Evolutionary conservation across 2,113 vertebrate species (phyloP).

Genomic region (Empidonax alnorum): DNA sequence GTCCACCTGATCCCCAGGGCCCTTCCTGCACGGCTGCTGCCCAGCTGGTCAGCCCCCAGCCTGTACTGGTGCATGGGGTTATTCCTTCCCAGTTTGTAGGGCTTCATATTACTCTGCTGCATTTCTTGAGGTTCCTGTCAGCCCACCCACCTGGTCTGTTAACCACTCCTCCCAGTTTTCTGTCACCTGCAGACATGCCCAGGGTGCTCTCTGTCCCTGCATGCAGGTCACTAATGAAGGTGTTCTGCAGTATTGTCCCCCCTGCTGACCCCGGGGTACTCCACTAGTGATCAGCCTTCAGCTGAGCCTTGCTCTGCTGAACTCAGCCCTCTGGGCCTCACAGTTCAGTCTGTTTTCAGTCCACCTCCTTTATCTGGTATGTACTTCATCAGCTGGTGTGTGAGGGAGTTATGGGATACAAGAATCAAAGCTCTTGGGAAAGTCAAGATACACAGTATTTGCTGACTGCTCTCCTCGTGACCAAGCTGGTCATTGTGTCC

Average conservation of each 20-base stretch:
- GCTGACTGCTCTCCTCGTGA: neutral
- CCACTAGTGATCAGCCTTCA: neutral
- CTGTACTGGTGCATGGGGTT: neutral
- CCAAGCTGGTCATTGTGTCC: neutral
- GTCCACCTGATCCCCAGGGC: neutral
- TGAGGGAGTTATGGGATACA: neutral
- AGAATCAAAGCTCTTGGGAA: neutral
- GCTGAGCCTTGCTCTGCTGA: neutral
- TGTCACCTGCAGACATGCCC: neutral
- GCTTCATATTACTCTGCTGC: neutral
- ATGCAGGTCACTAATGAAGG: neutral
- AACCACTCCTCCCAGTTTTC: neutral
- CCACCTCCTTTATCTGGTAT: neutral
- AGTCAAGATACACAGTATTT: neutral
- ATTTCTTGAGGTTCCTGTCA: neutral
- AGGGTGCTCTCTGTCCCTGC: neutral
- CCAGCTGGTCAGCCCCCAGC: neutral
- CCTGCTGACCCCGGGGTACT: neutral
- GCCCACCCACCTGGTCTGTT: neutral
- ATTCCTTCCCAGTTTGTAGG: neutral
- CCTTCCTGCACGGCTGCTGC: neutral
- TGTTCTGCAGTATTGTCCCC: neutral
- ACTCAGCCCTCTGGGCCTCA: neutral
- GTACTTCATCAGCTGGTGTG: neutral
- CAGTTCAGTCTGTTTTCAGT: neutral